Percentiles rank a stretch among this genome's conserved stretches.
Evolutionary conservation across 2,113 vertebrate species (phyloP).

Genomic region (Dolichallabes microphthalmus): DNA sequence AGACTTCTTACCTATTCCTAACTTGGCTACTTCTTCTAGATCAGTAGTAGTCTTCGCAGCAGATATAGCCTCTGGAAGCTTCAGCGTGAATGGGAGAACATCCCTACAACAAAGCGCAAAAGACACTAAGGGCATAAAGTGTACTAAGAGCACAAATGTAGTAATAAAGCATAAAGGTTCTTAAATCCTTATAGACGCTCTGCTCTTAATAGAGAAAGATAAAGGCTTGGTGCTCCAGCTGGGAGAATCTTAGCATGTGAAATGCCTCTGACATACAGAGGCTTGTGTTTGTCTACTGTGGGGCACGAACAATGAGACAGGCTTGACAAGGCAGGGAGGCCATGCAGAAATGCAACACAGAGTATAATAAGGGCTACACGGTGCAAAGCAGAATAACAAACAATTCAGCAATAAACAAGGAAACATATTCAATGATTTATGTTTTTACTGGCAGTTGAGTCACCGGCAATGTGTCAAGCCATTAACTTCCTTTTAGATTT

Average conservation of each 20-base stretch:
- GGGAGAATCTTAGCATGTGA: slow-evolving; percentile 19
- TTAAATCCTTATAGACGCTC: background rate
- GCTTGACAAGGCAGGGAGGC: background rate
- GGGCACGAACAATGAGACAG: slow-evolving; percentile 18
- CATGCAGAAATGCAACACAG: slow-evolving; percentile 3
- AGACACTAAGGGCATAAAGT: background rate
- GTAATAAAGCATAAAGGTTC: background rate
- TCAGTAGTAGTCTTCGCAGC: slow-evolving; percentile 81
- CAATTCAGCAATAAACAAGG: background rate
- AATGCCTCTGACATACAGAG: slow-evolving; percentile 29
- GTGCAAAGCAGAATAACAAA: background rate
- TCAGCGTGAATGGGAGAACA: slow-evolving; percentile 89
- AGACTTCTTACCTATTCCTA: slow-evolving; percentile 74
- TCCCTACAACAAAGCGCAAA: slow-evolving; percentile 73
- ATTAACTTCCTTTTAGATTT: slow-evolving; percentile 3
- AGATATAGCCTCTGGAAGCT: slow-evolving; percentile 82
- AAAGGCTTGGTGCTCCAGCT: background rate
- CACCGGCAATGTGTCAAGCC: background rate
- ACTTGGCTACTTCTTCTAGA: slow-evolving; percentile 83
- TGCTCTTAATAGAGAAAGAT: slow-evolving; percentile 14
- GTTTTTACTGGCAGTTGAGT: background rate
- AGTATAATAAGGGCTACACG: slow-evolving; percentile 1
- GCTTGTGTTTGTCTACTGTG: slow-evolving; percentile 37
- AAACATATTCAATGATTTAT: slow-evolving; percentile 7
- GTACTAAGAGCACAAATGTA: background rate